phyloP scores from a whole-genome alignment of 2,888 invertebrate genomes.

The Salticus scenicus region DNA sequence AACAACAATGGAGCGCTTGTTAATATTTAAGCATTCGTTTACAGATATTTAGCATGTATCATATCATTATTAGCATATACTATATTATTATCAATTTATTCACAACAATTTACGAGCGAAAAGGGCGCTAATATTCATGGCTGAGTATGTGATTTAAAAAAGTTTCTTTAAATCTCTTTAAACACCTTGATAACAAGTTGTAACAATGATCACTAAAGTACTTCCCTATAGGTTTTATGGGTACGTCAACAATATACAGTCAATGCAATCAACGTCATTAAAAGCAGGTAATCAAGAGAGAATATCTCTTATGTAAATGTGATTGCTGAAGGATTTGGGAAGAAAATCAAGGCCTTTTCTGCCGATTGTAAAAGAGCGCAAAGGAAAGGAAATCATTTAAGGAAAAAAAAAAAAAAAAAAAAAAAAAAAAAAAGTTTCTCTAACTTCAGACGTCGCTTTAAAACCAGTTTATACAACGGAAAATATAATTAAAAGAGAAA shows the following conservation, averaged over 20 bases:
- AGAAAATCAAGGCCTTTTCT: slow-evolving; percentile 7
- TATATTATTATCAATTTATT: too few relatives aligned
- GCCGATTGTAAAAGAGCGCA: not conserved
- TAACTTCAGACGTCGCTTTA: not conserved
- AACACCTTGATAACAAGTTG: not conserved
- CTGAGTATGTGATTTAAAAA: too few relatives aligned
- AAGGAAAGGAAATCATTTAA: slow-evolving; percentile 6
- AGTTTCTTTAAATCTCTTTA: too few relatives aligned
- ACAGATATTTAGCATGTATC: too few relatives aligned
- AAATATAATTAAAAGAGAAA: not conserved
- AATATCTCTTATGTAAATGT: not conserved
- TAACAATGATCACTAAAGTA: not conserved
- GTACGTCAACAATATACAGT: not conserved
- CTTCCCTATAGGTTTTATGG: not conserved
- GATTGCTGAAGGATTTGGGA: slow-evolving; percentile 15
- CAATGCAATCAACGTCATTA: not conserved
- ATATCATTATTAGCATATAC: too few relatives aligned
- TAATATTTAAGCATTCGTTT: too few relatives aligned
- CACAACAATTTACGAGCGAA: too few relatives aligned
- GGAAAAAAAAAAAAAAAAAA: slow-evolving; percentile 4
- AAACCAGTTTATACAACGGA: not conserved
- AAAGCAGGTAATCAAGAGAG: not conserved
- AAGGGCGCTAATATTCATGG: too few relatives aligned
- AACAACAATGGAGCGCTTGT: too few relatives aligned
- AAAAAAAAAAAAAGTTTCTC: not conserved